A percentile compares a stretch with the other conserved stretches of the same genome.
Evolutionary conservation across 1,140 invertebrate genomes (phyloP).

Genomic region (Drosophila yakuba): DNA sequence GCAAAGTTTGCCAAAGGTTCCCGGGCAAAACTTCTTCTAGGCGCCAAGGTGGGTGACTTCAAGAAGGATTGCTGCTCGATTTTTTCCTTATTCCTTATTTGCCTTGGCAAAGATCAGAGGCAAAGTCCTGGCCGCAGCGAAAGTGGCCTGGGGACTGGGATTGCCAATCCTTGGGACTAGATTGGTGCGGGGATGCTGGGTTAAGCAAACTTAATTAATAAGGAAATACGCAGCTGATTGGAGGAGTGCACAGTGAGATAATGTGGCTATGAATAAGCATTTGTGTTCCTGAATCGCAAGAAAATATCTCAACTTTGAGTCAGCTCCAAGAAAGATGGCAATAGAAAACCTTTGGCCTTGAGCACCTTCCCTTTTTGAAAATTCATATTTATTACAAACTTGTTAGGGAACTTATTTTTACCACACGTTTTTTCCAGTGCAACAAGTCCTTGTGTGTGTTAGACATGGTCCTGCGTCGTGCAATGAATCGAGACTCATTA

Average conservation of each 20-base stretch:
- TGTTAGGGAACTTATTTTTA: too few relatives aligned
- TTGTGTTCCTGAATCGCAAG: neutral
- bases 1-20: constrained; percentile 70
- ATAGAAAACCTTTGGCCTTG: too few relatives aligned
- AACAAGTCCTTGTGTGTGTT: neutral
- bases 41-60: constrained; percentile 26
- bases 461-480: constrained; percentile 35
- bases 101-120: constrained; percentile 57
- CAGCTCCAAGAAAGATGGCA: too few relatives aligned
- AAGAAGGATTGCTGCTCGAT: constrained; percentile 62
- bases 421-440: neutral
- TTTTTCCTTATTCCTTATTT: constrained; percentile 35
- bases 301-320: too few relatives aligned
- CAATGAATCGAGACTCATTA: constrained; percentile 83
- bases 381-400: too few relatives aligned
- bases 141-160: constrained; percentile 36
- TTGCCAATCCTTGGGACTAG: neutral
- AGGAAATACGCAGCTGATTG: constrained; percentile 55
- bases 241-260: constrained; percentile 20
- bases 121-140: constrained; percentile 8
- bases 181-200: constrained; percentile 28
- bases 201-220: constrained; percentile 83
- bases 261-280: neutral
- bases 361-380: too few relatives aligned
- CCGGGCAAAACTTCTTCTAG: constrained; percentile 56